Percentiles rank a stretch among this genome's conserved stretches.
Conservation (phyloP, 2,113 vertebrate species). For the Platichthys flesus region DNA sequence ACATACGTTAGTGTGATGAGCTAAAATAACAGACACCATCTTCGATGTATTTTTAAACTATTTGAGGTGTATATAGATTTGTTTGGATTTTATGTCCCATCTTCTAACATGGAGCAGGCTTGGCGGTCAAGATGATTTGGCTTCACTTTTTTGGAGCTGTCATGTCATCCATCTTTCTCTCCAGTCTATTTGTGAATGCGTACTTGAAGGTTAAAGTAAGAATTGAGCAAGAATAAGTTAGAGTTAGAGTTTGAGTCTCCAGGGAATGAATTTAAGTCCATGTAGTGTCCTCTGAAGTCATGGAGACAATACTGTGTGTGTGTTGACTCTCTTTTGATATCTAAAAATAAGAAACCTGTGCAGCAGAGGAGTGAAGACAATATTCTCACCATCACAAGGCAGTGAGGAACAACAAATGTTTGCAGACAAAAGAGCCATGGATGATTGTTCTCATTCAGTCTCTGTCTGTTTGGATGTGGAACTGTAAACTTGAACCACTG, state of each 20-base stretch:
- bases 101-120: too few relatives aligned
- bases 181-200: too few relatives aligned
- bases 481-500: slow-evolving; percentile 53
- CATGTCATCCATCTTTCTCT: too few relatives aligned
- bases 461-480: slow-evolving; percentile 30
- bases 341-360: slow-evolving; percentile 60
- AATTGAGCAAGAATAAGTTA: background rate
- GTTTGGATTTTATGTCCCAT: too few relatives aligned
- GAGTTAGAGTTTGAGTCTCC: background rate
- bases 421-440: slow-evolving; percentile 21
- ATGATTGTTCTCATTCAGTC: slow-evolving; percentile 58
- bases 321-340: slow-evolving; percentile 49
- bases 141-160: too few relatives aligned
- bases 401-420: slow-evolving; percentile 51
- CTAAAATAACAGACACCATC: too few relatives aligned
- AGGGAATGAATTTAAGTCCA: background rate
- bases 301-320: background rate
- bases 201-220: background rate
- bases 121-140: too few relatives aligned
- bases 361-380: slow-evolving; percentile 53
- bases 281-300: background rate
- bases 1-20: too few relatives aligned
- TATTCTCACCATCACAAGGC: slow-evolving; percentile 63
- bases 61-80: too few relatives aligned
- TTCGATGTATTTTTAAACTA: too few relatives aligned